Conservation (phyloP, 2,888 invertebrate genomes). For the Drosophila kambysellisi region DNA sequence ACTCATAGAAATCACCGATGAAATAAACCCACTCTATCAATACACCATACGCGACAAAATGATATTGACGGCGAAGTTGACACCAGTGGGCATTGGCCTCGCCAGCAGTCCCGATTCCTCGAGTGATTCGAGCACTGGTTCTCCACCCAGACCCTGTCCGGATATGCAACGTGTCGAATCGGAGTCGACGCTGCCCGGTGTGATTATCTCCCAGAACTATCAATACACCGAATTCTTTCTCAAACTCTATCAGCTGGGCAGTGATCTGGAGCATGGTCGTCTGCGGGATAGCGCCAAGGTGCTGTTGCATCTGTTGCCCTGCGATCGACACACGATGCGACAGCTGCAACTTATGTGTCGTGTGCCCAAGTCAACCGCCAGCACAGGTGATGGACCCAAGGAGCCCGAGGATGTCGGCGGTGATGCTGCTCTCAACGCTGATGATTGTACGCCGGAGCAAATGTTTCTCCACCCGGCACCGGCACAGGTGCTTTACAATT, state of each 20-base stretch:
- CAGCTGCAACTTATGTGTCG: constrained; percentile 84
- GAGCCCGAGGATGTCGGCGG: constrained; percentile 54
- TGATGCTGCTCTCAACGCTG: constrained; percentile 41
- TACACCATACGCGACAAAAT: constrained; percentile 90
- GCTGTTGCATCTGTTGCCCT: constrained; percentile 83
- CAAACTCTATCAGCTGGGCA: constrained; percentile 95
- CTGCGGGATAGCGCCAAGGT: constrained; percentile 90
- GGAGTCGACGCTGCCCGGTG: constrained; percentile 95
- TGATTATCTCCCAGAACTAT: constrained; percentile 94
- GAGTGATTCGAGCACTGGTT: constrained; percentile 97
- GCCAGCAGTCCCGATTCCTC: constrained; percentile 96
- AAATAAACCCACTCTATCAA: constrained; percentile 94
- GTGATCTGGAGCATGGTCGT: constrained; percentile 91
- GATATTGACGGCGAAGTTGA: constrained; percentile 92
- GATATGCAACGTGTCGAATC: constrained; percentile 93
- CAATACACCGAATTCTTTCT: constrained; percentile 92
- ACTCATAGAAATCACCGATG: constrained; percentile 93
- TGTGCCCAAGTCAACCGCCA: constrained; percentile 59
- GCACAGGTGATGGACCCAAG: constrained; percentile 40
- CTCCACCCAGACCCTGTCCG: constrained; percentile 92
- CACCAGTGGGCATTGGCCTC: constrained; percentile 89
- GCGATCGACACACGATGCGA: constrained; percentile 85
- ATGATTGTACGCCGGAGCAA: constrained; percentile 86
- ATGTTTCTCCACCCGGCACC: constrained; percentile 90
- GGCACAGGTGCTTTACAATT: constrained; percentile 91